These are phyloP conservation scores for Dolichoris vasculosae DNA, from an alignment of 1,140 invertebrate species.

Conservation along the genomic window DNA sequence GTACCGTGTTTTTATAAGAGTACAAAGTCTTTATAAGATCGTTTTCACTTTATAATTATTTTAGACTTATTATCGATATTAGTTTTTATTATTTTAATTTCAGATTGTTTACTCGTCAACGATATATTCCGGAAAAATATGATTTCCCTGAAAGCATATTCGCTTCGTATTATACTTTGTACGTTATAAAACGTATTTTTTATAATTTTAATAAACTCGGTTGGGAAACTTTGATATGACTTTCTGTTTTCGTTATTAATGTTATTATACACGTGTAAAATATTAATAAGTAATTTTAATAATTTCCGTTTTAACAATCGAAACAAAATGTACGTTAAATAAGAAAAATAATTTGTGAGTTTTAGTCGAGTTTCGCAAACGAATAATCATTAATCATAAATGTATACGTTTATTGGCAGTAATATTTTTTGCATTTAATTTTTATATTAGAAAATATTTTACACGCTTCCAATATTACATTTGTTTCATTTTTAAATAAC, in stretches of 20 bases:
- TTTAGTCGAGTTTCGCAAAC: too few species aligned
- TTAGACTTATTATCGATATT: background rate
- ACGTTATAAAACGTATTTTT: background rate
- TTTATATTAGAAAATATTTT: background rate
- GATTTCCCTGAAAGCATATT: background rate
- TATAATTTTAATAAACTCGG: background rate
- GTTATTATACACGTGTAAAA: background rate
- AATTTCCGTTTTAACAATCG: too few species aligned
- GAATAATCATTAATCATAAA: too few species aligned
- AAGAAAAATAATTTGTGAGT: too few species aligned
- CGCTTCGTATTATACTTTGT: background rate
- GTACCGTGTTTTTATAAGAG: background rate
- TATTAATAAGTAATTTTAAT: too few species aligned
- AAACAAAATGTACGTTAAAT: too few species aligned
- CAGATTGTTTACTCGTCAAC: background rate
- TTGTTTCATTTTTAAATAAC: background rate
- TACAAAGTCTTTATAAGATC: background rate
- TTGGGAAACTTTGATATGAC: background rate
- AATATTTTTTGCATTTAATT: background rate
- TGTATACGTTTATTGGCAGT: background rate
- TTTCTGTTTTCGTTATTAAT: background rate
- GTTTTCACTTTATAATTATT: slow-evolving; percentile 5
- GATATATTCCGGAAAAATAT: background rate
- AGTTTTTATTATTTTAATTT: background rate
- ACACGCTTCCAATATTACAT: background rate